phyloP scores from a whole-genome alignment of 1,140 invertebrate species.

The Drosophila persimilis region DNA sequence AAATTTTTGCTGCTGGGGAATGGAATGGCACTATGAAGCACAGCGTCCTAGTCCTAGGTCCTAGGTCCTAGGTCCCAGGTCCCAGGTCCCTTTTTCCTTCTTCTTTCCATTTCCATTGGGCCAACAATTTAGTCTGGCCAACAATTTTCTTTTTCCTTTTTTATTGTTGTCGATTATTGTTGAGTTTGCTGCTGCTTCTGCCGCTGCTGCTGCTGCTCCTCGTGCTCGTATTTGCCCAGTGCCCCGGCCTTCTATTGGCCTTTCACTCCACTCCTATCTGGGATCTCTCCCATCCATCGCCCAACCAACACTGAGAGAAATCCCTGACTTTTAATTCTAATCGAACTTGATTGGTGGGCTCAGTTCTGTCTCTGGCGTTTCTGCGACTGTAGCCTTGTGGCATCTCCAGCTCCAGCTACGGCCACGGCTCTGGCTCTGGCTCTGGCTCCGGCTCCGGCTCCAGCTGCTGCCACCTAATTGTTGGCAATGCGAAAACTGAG shows the following conservation, averaged over 20 bases:
- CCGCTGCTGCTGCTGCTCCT: background rate
- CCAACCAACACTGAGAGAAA: no score
- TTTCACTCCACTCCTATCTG: no score
- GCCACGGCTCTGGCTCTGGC: no score
- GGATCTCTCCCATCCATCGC: no score
- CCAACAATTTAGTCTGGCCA: constrained; percentile 21
- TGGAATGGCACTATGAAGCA: constrained; percentile 42
- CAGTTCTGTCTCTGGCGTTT: constrained; percentile 4
- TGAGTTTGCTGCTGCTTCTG: constrained; percentile 34
- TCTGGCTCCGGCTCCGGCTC: constrained; percentile 1
- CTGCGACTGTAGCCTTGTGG: constrained; percentile 31
- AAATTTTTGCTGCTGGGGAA: constrained; percentile 36
- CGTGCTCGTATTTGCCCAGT: constrained; percentile 41
- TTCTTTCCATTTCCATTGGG: constrained; percentile 27
- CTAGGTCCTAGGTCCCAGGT: background rate
- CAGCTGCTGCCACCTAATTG: constrained; percentile 78
- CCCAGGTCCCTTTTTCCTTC: constrained; percentile 6
- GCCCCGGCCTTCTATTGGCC: constrained; percentile 19
- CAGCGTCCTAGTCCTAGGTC: constrained; percentile 23
- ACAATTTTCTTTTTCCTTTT: constrained; percentile 46
- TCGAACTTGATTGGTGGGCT: no score
- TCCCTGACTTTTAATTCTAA: no score
- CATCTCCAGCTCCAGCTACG: background rate
- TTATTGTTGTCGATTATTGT: constrained; percentile 76
- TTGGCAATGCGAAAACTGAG: constrained; percentile 74